Evolutionary conservation across 1,140 invertebrate genomes (phyloP).

Genomic region (Ephestia elutella): DNA sequence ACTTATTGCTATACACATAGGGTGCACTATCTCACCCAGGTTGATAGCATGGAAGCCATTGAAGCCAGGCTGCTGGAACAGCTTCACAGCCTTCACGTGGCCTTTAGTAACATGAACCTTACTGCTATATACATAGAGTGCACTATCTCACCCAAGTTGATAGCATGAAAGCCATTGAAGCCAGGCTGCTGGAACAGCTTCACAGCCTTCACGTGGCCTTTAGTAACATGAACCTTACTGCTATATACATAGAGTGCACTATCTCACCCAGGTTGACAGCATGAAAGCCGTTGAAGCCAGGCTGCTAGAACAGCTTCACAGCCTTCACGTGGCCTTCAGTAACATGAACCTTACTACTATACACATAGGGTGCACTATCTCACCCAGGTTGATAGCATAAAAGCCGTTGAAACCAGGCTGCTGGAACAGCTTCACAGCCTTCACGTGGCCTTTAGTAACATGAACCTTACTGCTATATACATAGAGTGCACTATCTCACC

Average conservation of each 20-base stretch:
- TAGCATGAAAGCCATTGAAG: conserved; percentile 83
- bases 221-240: conserved; percentile 66
- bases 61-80: conserved; percentile 77
- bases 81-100: conserved; percentile 89
- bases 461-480: too few relatives aligned
- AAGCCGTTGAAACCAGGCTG: conserved; percentile 77
- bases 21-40: conserved; percentile 75
- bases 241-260: neutral
- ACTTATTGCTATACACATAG: neutral
- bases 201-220: conserved; percentile 92
- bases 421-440: conserved; percentile 84
- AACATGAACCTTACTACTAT: neutral
- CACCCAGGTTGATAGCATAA: conserved; percentile 92
- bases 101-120: conserved; percentile 82
- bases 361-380: conserved; percentile 4
- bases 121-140: neutral
- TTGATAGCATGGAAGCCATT: conserved; percentile 91
- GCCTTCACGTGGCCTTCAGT: conserved; percentile 93
- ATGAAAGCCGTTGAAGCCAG: conserved; percentile 80
- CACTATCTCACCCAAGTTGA: conserved; percentile 84
- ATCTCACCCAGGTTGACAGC: conserved; percentile 89
- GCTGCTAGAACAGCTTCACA: conserved; percentile 80
- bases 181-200: conserved; percentile 78
- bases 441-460: conserved; percentile 93
- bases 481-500: too few relatives aligned